Percentiles rank a stretch among this genome's conserved stretches.
Conservation (phyloP, 37 sponge, comb jelly and placozoan genomes). For the Cladorhizidae sp. region DNA sequence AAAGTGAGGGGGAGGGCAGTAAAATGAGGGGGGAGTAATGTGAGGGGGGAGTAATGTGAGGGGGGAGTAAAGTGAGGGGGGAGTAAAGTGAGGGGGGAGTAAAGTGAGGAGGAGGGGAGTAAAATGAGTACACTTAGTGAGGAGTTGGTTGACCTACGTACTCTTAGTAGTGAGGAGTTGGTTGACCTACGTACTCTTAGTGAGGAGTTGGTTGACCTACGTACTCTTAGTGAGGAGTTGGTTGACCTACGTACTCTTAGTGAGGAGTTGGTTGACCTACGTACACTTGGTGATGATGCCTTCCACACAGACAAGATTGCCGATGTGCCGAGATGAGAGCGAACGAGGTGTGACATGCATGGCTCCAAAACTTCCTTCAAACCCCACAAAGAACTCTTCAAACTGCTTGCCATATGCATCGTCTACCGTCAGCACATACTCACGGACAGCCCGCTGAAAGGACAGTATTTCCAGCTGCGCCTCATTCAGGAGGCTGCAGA, state of each 20-base stretch:
- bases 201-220: background rate
- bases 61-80: too few species aligned
- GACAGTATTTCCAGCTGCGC: conserved; percentile 83
- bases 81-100: too few species aligned
- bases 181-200: background rate
- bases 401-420: conserved; percentile 80
- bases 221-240: background rate
- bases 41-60: too few species aligned
- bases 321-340: conserved; percentile 78
- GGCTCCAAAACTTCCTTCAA: conserved; percentile 96
- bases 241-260: background rate
- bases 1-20: too few species aligned
- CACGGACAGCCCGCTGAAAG: conserved; percentile 90
- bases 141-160: background rate
- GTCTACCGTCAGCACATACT: conserved; percentile 84
- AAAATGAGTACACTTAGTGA: background rate
- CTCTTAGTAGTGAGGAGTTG: background rate
- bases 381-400: conserved; percentile 94
- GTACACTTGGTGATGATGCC: conserved; percentile 96
- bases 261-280: background rate
- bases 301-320: conserved; percentile 94
- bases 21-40: too few species aligned
- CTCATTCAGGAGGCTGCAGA: conserved; percentile 72
- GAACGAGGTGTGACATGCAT: conserved; percentile 94
- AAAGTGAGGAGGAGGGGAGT: too few species aligned